Evolutionary conservation across 2,113 vertebrate genomes (phyloP).

Genomic region (Cariama cristata): DNA sequence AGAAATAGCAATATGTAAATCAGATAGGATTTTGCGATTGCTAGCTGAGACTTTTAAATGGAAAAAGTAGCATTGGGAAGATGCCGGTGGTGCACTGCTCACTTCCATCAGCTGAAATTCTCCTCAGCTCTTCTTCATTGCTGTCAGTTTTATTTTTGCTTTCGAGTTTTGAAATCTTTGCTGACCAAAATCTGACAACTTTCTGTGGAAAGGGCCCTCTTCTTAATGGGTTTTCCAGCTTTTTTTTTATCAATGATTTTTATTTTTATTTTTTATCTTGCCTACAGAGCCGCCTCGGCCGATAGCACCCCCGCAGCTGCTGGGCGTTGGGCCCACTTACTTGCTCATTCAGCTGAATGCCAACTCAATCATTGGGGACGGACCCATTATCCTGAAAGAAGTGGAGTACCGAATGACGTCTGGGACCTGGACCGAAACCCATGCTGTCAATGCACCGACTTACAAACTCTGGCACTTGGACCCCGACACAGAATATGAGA

Average conservation of each 20-base stretch:
- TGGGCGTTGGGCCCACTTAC: slow-evolving; percentile 94
- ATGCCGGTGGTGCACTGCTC: not conserved
- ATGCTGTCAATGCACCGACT: slow-evolving; percentile 94
- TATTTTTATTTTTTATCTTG: not conserved
- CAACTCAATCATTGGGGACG: slow-evolving; percentile 98
- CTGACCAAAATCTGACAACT: not conserved
- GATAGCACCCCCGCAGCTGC: slow-evolving; percentile 94
- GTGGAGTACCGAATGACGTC: slow-evolving; percentile 98
- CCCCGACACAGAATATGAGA: slow-evolving; percentile 96
- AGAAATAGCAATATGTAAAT: not conserved
- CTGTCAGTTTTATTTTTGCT: not conserved
- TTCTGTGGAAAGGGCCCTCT: not conserved
- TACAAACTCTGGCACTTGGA: slow-evolving; percentile 99
- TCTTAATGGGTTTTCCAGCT: not conserved
- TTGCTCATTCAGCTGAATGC: slow-evolving; percentile 97
- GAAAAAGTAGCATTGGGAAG: not conserved
- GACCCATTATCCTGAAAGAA: slow-evolving; percentile 96
- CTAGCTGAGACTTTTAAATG: not conserved
- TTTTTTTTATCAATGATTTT: not conserved
- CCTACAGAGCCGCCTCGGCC: slow-evolving; percentile 91
- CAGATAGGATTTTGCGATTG: not conserved
- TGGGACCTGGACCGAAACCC: slow-evolving; percentile 95
- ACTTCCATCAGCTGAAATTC: not conserved
- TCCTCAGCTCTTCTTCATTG: not conserved
- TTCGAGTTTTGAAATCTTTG: not conserved